Percentiles rank a stretch among this genome's conserved stretches.
Conservation (phyloP, 2,113 vertebrate genomes). For the Etheostoma cragini region DNA sequence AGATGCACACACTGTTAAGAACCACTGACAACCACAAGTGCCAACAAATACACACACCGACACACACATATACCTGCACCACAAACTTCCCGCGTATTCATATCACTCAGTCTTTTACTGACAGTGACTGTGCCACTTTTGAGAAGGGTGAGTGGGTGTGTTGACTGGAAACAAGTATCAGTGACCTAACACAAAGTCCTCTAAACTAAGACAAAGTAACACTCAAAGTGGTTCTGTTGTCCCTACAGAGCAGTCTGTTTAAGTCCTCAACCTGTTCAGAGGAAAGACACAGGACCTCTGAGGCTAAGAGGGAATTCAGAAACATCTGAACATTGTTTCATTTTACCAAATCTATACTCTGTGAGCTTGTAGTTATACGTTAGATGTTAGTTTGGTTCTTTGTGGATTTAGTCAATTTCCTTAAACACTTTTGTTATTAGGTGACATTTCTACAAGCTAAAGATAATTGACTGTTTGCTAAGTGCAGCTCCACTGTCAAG, state of each 20-base stretch:
- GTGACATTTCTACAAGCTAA: background rate
- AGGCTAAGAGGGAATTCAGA: constrained; percentile 9
- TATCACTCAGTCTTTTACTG: constrained; percentile 62
- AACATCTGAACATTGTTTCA: background rate
- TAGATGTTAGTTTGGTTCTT: background rate
- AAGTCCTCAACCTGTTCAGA: constrained; percentile 22
- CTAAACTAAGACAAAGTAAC: constrained; percentile 6
- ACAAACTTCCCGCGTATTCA: constrained; percentile 71
- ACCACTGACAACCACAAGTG: constrained; percentile 48
- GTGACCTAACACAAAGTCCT: constrained; percentile 49
- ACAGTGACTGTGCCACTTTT: constrained; percentile 73
- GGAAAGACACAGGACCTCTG: constrained; percentile 1
- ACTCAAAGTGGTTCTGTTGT: background rate
- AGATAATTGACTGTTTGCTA: background rate
- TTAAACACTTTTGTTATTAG: background rate
- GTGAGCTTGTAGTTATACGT: background rate
- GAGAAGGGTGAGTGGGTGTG: constrained; percentile 70
- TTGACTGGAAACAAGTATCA: constrained; percentile 74
- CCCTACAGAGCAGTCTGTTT: constrained; percentile 26
- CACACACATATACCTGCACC: constrained; percentile 28
- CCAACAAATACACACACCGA: constrained; percentile 27
- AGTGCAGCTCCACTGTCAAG: background rate
- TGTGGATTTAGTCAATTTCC: background rate
- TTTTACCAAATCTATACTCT: background rate
- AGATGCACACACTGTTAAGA: constrained; percentile 16